phyloP scores from a whole-genome alignment of 2,113 vertebrate species.

The Pomatostomus ruficeps region DNA sequence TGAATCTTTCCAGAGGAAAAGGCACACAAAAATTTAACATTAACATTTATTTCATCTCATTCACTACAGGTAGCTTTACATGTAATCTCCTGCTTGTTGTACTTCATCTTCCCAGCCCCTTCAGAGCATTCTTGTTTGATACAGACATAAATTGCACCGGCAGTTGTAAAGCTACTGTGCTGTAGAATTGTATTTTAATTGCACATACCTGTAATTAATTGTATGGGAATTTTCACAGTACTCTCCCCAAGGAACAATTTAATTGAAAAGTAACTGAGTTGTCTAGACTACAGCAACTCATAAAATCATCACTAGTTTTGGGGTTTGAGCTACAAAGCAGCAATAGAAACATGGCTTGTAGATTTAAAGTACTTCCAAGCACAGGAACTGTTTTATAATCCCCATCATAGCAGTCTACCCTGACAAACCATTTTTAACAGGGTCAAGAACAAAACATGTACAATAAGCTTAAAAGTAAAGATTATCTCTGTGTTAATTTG shows the following conservation, averaged over 20 bases:
- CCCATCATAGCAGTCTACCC: not conserved
- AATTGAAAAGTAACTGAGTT: slow-evolving; percentile 66
- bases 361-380: slow-evolving; percentile 15
- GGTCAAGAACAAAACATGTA: not conserved
- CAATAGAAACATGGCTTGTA: slow-evolving; percentile 30
- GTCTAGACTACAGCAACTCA: slow-evolving; percentile 68
- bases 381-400: slow-evolving; percentile 51
- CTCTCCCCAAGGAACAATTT: slow-evolving; percentile 65
- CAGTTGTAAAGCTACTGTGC: slow-evolving; percentile 20
- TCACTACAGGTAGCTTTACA: not conserved
- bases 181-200: slow-evolving; percentile 43
- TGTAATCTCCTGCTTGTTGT: not conserved
- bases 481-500: slow-evolving; percentile 1
- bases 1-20: not conserved
- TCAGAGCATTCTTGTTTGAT: slow-evolving; percentile 39
- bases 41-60: not conserved
- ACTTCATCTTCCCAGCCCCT: not conserved
- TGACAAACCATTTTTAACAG: not conserved
- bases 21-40: not conserved
- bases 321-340: slow-evolving; percentile 63
- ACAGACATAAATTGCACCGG: not conserved
- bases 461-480: not conserved
- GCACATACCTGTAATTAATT: slow-evolving; percentile 64
- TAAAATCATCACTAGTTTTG: slow-evolving; percentile 71
- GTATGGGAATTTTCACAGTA: slow-evolving; percentile 65